Evolutionary conservation across 2,113 vertebrate genomes (phyloP), one percentile per base, ranked within the genome.

Genomic region (Serilophus lunatus): DNA sequence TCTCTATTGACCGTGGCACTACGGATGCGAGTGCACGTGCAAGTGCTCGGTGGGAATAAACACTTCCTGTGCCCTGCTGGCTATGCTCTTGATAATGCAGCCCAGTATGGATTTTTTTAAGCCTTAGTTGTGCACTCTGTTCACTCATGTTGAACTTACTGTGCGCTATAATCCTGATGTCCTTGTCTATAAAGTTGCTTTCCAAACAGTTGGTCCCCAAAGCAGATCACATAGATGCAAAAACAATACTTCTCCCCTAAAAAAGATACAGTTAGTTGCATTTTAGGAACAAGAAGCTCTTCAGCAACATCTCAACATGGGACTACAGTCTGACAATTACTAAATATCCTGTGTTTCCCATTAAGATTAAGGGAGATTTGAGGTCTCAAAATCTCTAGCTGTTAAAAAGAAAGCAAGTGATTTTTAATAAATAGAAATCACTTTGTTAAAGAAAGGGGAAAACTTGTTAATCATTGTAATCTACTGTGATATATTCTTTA

Each of bases 61-160:
- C 23, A 11, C 6, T 49, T 44, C n/a, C 49, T 0, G 0, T 35
- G 66, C 42, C 28, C 28, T 71, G n/a, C 26, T 75, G 57, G 13
- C 44, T 56, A 4, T 35, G 56, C 5, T 45, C 8, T 38, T 80
- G 47, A 6, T 79, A 33, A 9, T 23, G 36, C 20, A 53, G 42
- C 28, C 20, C 18, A 22, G 14, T 28, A 16, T 7, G 47, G 35
- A 25, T 53, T 40, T 35, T 9, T 4, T 14, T 69, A 42, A n/a
- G 42, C 28, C 82, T 68, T 31, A 25, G 18, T 18, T 68, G 8
- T 42, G 57, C 35, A 12, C 5, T 5, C 11, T 60, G 22, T 9
- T 71, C 75, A 56, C 18, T 42, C 19, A 11, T 2, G 3, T 59
- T 45, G 66, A 72, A 4, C 26, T 24, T 44, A 57, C 29, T 33